Base-by-base conservation (phyloP, 1,140 invertebrate genomes). In the Oedothorax gibbosus region DNA sequence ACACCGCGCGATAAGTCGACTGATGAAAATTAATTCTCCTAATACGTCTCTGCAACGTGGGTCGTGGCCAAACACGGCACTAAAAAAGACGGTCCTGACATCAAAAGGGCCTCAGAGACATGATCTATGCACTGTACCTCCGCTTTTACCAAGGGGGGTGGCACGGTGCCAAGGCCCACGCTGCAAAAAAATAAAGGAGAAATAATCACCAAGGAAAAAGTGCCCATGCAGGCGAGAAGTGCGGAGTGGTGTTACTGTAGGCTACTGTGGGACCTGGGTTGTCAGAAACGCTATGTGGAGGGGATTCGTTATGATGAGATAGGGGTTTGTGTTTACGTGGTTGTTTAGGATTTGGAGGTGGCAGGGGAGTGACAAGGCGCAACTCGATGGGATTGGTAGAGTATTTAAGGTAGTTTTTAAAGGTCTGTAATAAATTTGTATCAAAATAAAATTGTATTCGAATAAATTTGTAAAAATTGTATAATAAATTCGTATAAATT, bases 21-120 rank as follows among this genome's bases (percentile, higher is more conserved):
- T 64, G 75, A 77, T 77, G 75, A 77, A 77, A 77, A 77, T 77
- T 77, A 77, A 77, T 77, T 77, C 75, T 60, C 75, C 21, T 64
- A 77, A 77, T 77, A 77, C 75, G 15, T 50, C 8, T 7, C 75
- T 7, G 35, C 56, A 62, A 77, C 35, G n/a, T 50, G 60, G 75
- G 56, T 53, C 60, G 57, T 51, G 20, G 75, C 75, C 75, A 77
- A 77, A 77, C 75, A 77, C 57, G 75, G 57, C 56, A 77, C 53
- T 64, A 77, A 77, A 64, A 77, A 64, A 10, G 49, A 35, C 54
- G 71, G 71, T 53, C 60, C 71, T 71, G 78, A 69, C 78, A 71
- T 71, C 49, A 69, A 81, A 69, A 60, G 78, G 66, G 50, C 68
- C 78, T 53, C 66, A 15, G 78, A 69, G 78, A 81, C 78, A 81